Percentiles rank a stretch among this genome's conserved stretches.
These are phyloP conservation scores for Eucriotettix oculatus DNA, from an alignment of 2,888 invertebrate genomes.

Conservation along the genomic window DNA sequence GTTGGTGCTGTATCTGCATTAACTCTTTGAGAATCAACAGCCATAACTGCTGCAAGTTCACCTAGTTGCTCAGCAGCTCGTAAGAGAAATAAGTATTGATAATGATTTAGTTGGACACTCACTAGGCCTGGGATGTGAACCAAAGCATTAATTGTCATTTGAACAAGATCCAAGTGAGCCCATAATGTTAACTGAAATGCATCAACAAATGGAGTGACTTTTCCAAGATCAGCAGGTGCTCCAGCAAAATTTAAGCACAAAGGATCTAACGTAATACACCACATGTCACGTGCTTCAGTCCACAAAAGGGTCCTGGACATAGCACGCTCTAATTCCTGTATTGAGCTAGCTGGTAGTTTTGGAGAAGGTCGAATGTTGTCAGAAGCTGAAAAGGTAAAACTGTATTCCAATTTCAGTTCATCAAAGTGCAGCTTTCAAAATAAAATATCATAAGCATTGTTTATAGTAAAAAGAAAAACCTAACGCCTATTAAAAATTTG, in stretches of 20 bases:
- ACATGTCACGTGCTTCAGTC: slow-evolving; percentile 74
- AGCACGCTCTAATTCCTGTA: slow-evolving; percentile 36
- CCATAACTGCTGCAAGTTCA: slow-evolving; percentile 61
- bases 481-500: too few species aligned
- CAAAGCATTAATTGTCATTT: not conserved
- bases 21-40: slow-evolving; percentile 59
- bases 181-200: slow-evolving; percentile 78
- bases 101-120: slow-evolving; percentile 83
- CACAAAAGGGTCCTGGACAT: slow-evolving; percentile 40
- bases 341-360: slow-evolving; percentile 19
- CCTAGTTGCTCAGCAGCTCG: slow-evolving; percentile 65
- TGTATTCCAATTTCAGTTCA: not conserved
- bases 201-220: slow-evolving; percentile 59
- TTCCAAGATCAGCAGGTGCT: slow-evolving; percentile 46
- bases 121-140: slow-evolving; percentile 22
- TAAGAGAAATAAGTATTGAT: slow-evolving; percentile 78
- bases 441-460: too few species aligned
- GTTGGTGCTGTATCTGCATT: slow-evolving; percentile 20
- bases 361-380: slow-evolving; percentile 29
- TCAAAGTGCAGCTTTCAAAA: not conserved
- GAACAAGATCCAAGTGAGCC: slow-evolving; percentile 35
- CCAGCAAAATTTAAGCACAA: slow-evolving; percentile 87
- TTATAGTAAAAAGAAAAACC: too few species aligned
- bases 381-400: slow-evolving; percentile 21
- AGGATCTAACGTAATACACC: slow-evolving; percentile 75